Evolutionary conservation across 2,113 vertebrate genomes (phyloP).

Genomic region (Corythornis vintsioides): DNA sequence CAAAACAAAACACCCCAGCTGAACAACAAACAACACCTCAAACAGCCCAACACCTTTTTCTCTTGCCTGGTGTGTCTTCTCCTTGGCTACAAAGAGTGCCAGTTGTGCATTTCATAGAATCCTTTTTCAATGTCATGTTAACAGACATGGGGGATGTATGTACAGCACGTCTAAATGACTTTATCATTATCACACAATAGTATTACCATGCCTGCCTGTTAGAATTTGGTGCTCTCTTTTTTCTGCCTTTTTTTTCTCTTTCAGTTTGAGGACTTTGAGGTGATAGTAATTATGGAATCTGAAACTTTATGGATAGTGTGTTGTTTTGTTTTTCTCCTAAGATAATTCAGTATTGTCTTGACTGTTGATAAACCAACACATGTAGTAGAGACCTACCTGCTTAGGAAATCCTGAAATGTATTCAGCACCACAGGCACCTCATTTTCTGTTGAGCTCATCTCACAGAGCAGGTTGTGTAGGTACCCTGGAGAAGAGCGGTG

Average conservation of each 20-base stretch:
- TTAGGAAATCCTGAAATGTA: neutral
- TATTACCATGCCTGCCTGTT: neutral
- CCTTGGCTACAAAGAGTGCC: neutral
- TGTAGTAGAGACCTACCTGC: neutral
- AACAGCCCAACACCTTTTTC: neutral
- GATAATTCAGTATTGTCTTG: neutral
- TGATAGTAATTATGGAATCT: neutral
- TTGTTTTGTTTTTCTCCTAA: neutral
- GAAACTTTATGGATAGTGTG: neutral
- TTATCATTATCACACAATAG: neutral
- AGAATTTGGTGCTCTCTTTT: neutral
- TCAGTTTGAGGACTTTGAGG: neutral
- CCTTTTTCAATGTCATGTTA: neutral
- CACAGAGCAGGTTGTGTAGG: too few relatives aligned
- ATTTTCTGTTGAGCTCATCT: neutral
- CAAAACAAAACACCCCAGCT: neutral
- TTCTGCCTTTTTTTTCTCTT: neutral
- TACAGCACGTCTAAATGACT: neutral
- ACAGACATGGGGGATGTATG: fast-evolving
- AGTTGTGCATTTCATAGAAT: neutral
- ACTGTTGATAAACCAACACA: neutral
- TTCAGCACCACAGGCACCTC: neutral
- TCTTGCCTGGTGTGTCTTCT: fast-evolving
- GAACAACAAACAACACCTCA: too few relatives aligned
- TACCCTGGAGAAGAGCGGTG: too few relatives aligned